Percentiles rank a stretch among this genome's conserved stretches.
phyloP scores from a whole-genome alignment of 2,113 vertebrate genomes.

The Aspiorhynchus laticeps region DNA sequence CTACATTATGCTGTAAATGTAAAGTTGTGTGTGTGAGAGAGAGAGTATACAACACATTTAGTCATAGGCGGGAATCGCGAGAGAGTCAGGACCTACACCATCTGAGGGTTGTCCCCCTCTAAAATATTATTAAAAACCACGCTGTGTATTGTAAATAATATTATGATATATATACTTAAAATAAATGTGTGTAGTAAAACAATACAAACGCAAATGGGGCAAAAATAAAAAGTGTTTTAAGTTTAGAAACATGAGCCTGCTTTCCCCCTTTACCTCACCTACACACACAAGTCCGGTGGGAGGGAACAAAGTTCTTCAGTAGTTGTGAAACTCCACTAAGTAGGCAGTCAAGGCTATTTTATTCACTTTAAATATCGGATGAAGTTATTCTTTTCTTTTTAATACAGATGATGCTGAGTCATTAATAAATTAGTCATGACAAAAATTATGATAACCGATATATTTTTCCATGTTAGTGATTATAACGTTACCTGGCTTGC shows the following conservation, averaged over 20 bases:
- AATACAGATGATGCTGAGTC: not conserved
- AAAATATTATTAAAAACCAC: too few species aligned
- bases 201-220: not conserved
- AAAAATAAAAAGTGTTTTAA: not conserved
- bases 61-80: too few species aligned
- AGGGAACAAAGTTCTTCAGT: not conserved
- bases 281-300: not conserved
- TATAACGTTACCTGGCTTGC: too few species aligned
- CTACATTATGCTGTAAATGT: not conserved
- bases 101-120: too few species aligned
- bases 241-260: too few species aligned
- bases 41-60: too few species aligned
- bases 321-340: not conserved
- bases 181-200: not conserved
- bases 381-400: not conserved
- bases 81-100: too few species aligned
- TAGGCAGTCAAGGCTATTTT: not conserved
- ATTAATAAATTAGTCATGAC: not conserved
- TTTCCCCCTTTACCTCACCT: too few species aligned
- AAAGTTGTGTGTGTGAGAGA: not conserved
- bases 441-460: not conserved
- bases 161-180: too few species aligned
- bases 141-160: too few species aligned
- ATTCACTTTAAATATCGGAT: not conserved
- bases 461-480: not conserved